Conservation (phyloP, 2,797 vertebrate genomes). For the Gallinago nigripennis region DNA sequence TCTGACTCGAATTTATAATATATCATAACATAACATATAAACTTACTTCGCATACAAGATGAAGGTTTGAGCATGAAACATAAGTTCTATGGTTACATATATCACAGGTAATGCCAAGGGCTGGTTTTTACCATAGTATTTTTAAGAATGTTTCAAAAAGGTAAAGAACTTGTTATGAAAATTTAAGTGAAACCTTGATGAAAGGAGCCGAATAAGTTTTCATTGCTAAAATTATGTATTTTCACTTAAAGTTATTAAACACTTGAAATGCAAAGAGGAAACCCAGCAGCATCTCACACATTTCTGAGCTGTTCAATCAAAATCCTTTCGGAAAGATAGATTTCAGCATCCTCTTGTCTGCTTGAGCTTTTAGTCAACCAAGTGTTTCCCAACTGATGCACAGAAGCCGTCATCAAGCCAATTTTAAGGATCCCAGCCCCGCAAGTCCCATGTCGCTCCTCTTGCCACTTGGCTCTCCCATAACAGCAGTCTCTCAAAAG, state of each 20-base stretch:
- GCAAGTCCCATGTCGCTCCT: background rate
- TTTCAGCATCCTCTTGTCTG: background rate
- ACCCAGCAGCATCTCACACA: background rate
- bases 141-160: background rate
- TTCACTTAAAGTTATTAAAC: background rate
- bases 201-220: background rate
- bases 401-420: fast-evolving
- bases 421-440: background rate
- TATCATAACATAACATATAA: no score
- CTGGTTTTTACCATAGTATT: background rate
- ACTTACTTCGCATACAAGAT: background rate
- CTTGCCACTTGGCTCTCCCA: conserved; percentile 3
- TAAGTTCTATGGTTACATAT: background rate
- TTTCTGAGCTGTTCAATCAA: background rate
- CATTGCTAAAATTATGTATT: background rate
- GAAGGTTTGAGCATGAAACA: background rate
- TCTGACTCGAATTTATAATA: background rate
- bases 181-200: background rate
- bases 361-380: background rate
- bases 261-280: conserved; percentile 47
- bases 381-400: background rate
- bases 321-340: background rate
- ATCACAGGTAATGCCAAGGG: background rate
- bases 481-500: background rate
- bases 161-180: background rate